Evolutionary conservation across 2,888 invertebrate species (phyloP), one percentile per base, ranked within the genome.

Genomic region (Drosophila pegasa): DNA sequence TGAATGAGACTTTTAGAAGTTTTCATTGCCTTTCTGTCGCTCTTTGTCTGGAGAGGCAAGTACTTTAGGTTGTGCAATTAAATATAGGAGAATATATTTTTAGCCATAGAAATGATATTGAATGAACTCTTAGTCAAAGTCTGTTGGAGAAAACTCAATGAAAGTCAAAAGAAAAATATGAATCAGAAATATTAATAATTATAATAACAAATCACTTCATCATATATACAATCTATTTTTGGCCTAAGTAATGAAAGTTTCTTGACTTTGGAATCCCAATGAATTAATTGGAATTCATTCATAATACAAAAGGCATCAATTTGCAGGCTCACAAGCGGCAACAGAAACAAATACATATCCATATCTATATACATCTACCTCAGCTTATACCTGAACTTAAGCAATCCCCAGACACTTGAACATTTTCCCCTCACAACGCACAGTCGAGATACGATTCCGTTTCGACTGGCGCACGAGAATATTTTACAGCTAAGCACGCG

Each of bases 401-500:
- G n/a, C 29, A 18, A 47, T 29, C 18, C 18, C 14, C 25, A 45
- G 14, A 14, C 29, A 40, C 45, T 66, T 33, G 37, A 41, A 22
- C 18, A 64, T 38, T 52, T 27, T 33, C n/a, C 27, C 12, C 41
- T 51, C 37, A 47, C 16, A 12, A 47, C 7, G 10, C 18, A 35
- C 40, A 35, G 29, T 48, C 25, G 20, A 31, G 40, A 29, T 25
- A 33, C 40, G 38, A 35, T 18, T 20, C 29, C 47, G 20, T 12
- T 8, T 47, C 18, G 18, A 16, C 31, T 20, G 45, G 31, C 40
- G 29, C 18, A 52, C 25, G 8, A n/a, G 29, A 40, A 20, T n/a
- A 18, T 9, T 40, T 50, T 35, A 25, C 12, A 52, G 52, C 47
- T 45, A 58, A 67, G 47, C 69, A 38, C 22, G 14, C 14, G 37